Evolutionary conservation across 23 tunicate genomes (phyloP), one percentile per base, ranked within the genome.

Genomic region (Corella eumyota): DNA sequence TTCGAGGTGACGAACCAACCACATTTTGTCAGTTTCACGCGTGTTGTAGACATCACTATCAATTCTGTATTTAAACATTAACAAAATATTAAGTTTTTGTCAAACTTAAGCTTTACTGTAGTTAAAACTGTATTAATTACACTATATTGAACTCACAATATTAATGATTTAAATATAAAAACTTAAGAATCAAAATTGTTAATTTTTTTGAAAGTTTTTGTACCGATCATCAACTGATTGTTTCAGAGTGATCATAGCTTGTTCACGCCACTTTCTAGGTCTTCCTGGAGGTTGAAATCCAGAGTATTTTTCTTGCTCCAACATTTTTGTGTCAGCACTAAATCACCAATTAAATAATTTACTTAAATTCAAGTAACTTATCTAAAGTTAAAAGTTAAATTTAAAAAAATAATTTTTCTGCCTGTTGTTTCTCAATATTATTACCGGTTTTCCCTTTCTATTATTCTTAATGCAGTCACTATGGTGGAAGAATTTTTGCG

Each of bases 271-370:
- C 19, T 60, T 36, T 56, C 83, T 92, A 0, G 98, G 98, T 44
- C 98, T 45, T 34, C 84, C 73, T 22, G 98, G 98, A 22, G 98
- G 98, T 3, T 76, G 57, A 76, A 92, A 92, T 22, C 98, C 98
- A 32, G 85, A 77, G 48, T 28, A 30, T 65, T 55, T 79, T 40
- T 90, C 82, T 65, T 90, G 98, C 35, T 90, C 81, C 22, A 22
- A 28, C 82, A 72, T 68, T 50, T 84, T 84, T 37, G 32, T 75
- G 58, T 84, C 94, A 62, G 94, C 60, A 48, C 94, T 79, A 51
- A 9, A 51, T 6, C 23, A 51, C 27, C 22, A 51, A 7, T 25
- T 6, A 9, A 19, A 7, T n/a, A 6, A 51, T 51, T 51, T 51
- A 51, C 57, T 15, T 9, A 40, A 40, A 40, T 15, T 9, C 15